Percentiles rank a stretch among this genome's conserved stretches.
Evolutionary conservation across 2,797 vertebrate genomes (phyloP).

Genomic region (Dryobates pubescens): DNA sequence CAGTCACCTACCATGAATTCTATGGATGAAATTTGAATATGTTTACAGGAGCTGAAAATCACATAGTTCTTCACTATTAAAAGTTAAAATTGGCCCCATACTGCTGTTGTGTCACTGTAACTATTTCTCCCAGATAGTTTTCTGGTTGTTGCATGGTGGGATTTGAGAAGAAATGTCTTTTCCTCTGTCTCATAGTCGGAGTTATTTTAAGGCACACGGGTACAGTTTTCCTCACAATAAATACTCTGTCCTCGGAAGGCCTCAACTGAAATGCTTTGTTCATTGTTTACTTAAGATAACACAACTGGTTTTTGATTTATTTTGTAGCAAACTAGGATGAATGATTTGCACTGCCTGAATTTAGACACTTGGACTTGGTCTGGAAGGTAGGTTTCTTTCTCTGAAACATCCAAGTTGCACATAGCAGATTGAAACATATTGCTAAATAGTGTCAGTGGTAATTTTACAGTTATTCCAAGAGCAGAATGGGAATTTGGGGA

Average conservation of each 20-base stretch:
- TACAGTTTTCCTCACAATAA: not conserved
- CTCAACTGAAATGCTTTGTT: not conserved
- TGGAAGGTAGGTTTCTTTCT: constrained; percentile 84
- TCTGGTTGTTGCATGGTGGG: not conserved
- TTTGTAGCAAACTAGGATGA: constrained; percentile 91
- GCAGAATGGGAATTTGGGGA: not conserved
- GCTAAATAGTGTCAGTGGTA: not conserved
- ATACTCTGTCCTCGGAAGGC: not conserved
- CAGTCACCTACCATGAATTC: not conserved
- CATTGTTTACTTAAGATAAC: constrained; percentile 20
- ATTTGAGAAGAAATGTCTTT: not conserved
- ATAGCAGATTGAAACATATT: not conserved
- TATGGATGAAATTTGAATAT: not conserved
- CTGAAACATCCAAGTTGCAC: not conserved
- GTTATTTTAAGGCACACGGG: not conserved
- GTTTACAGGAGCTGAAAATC: not conserved
- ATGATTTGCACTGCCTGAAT: constrained; percentile 90
- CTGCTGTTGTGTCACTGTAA: not conserved
- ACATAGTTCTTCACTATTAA: not conserved
- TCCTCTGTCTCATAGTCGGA: not conserved
- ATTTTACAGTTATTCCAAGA: constrained; percentile 7
- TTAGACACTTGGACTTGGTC: constrained; percentile 93
- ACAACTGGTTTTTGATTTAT: constrained; percentile 29
- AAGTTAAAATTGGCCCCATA: not conserved
- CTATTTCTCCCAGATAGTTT: not conserved